Base-by-base conservation (phyloP, 2,888 invertebrate genomes). In the Ochropleura leucogaster region DNA sequence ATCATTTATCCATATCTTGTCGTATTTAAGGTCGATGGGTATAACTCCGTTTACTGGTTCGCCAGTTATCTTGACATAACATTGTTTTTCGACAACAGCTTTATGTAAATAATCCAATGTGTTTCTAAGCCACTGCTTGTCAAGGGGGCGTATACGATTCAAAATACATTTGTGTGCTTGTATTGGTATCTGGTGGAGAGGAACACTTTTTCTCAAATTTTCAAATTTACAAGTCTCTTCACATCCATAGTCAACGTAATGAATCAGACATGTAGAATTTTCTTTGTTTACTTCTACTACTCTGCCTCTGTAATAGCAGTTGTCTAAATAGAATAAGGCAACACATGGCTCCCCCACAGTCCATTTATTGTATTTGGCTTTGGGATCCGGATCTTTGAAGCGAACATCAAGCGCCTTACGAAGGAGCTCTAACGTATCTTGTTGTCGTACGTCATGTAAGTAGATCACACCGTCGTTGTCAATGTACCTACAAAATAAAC, bases 181-280 rank as follows among this genome's bases (percentile, higher is more conserved):
- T 18, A 97, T 96, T 0, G 98, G 98, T 73, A 98, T 95, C 68
- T 98, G 95, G 0, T 97, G 95, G 64, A 98, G 96, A 8, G 97
- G 97, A 3, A 98, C 96, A 84, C 97, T 97, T 81, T 97, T 97
- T 40, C 97, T 95, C 68, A 98, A 88, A 70, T 97, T 96, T 1
- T 94, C 91, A 18, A 97, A 94, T 0, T 94, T 85, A 74, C 98
- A 97, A 0, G 92, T 91, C 91, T 99, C 98, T 59, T 97, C 95
- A 89, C 98, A 98, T 0, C 99, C 99, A 89, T 98, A 99, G 94
- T 99, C 99, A 1, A 99, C 97, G 93, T 98, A 98, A 69, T 97
- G 95, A 0, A 98, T 97, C 72, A 95, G 80, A 80, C 97, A 94
- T 69, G 89, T 86, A 66, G 92, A 87, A 3, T 93, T 84, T 74